Evolutionary conservation across 2,888 invertebrate genomes (phyloP), one percentile per base, ranked within the genome.

Genomic region (Uropetala carovei): DNA sequence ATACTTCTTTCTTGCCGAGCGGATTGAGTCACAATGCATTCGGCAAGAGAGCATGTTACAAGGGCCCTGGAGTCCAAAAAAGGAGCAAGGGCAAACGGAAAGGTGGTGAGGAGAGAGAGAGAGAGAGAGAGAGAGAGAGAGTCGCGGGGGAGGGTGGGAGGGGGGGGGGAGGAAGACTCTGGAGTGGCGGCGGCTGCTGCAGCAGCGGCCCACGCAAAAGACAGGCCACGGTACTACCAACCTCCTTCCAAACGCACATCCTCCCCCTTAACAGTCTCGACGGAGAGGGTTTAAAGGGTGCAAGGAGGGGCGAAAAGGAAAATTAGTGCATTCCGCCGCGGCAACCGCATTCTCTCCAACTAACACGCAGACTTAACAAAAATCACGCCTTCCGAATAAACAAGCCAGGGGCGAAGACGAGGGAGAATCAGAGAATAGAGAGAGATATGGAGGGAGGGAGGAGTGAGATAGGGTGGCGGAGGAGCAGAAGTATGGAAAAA

Each of bases 361-460:
- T 89, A 60, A 58, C 89, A 64, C 89, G 89, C 89, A 89, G 64
- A 18, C 64, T 60, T 89, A 60, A 89, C 89, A 89, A 89, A 89
- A 89, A 89, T 89, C 89, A 89, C 89, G 89, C 89, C 89, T 64
- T 43, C n/a, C 60, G 43, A 68, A 89, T 89, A 89, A 89, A 89
- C 89, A 64, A 89, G 89, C 89, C 89, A 16, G 5, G 18, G 89
- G 89, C 89, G 86, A 86, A 86, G 86, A 86, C 14, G 89, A 64
- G 89, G 43, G 43, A 43, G 43, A 43, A 43, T 43, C 5, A 43
- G 43, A 43, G 43, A 43, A 5, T 3, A 43, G 1, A 43, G 43
- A 43, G 43, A 5, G 5, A 43, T 1, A 43, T 1, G 5, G 43
- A 3, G 43, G 5, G 43, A 43, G 43, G 43, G 43, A n/a, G 43